phyloP scores from a whole-genome alignment of 2,113 vertebrate species.

The Sialia sialis region DNA sequence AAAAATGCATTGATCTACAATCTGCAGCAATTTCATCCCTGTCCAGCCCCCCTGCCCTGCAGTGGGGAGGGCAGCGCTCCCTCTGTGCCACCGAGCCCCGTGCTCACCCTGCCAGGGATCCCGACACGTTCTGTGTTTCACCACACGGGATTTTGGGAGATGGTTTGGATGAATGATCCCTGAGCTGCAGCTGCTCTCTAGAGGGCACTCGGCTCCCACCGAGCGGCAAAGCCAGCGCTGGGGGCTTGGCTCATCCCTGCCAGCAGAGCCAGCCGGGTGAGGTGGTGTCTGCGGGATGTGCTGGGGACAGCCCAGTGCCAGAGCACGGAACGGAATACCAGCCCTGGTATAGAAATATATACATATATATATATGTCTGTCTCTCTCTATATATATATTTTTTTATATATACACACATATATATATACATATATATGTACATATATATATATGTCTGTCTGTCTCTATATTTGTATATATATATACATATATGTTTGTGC shows the following conservation, averaged over 20 bases:
- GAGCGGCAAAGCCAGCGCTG: not conserved
- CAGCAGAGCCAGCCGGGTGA: not conserved
- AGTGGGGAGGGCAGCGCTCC: fast-evolving
- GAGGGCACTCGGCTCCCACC: not conserved
- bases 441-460: too few species aligned
- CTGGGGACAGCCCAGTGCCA: not conserved
- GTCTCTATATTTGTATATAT: too few species aligned
- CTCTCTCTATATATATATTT: too few species aligned
- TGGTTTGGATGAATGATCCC: fast-evolving
- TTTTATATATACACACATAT: too few species aligned
- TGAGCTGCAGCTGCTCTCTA: not conserved
- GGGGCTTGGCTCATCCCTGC: not conserved
- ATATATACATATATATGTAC: too few species aligned
- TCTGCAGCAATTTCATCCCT: not conserved
- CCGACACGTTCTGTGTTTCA: fast-evolving
- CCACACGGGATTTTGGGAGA: fast-evolving
- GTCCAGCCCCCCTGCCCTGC: not conserved
- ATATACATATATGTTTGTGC: too few species aligned
- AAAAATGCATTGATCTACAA: not conserved
- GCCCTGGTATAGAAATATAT: not conserved
- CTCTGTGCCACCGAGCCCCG: not conserved
- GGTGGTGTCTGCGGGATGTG: fast-evolving
- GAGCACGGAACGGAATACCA: fast-evolving
- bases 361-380: too few species aligned
- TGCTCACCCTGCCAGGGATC: fast-evolving